Base-by-base conservation (phyloP, 2,113 vertebrate genomes). In the Heteronetta atricapilla region DNA sequence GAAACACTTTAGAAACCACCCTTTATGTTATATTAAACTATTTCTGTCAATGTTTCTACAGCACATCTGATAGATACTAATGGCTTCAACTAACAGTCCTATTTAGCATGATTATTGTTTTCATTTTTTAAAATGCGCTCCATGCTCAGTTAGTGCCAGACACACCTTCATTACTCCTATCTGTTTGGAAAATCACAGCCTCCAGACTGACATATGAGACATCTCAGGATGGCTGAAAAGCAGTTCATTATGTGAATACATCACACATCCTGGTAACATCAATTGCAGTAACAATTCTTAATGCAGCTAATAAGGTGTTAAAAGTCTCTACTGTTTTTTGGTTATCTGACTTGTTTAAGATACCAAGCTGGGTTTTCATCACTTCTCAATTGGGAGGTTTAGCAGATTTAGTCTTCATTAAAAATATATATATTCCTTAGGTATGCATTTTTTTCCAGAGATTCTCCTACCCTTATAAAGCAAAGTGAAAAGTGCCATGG, bases 41-140 rank as follows among this genome's bases (percentile, higher is more conserved):
- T 96, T 96, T 96, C 94, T 94, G 95, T 96, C 95, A 95, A 44
- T 83, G 90, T 88, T 85, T 92, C 89, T 89, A 8, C 79, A 90
- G 93, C 94, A 94, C 95, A 88, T 93, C 91, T 94, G 93, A 96
- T 95, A 95, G 95, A 95, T 95, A 95, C 94, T 96, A 96, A 97
- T 95, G 93, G 92, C 90, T 95, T 86, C 95, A 85, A 93, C 80
- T 88, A 96, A 95, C 87, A 97, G 73, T 93, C 84, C 96, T 96
- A 95, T 95, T 97, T 96, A 96, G 95, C 96, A 94, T 97, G 92
- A 96, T 95, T 96, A 96, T 93, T 96, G 94, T 95, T 93, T 95
- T 96, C 94, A 92, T 96, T 96, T 95, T 97, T 96, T 94, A 97
- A 97, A 96, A 96, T 94, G 96, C 85, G 93, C 78, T 93, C 96